phyloP scores from a whole-genome alignment of 1,140 invertebrate species.

The Rhopalosiphum padi region DNA sequence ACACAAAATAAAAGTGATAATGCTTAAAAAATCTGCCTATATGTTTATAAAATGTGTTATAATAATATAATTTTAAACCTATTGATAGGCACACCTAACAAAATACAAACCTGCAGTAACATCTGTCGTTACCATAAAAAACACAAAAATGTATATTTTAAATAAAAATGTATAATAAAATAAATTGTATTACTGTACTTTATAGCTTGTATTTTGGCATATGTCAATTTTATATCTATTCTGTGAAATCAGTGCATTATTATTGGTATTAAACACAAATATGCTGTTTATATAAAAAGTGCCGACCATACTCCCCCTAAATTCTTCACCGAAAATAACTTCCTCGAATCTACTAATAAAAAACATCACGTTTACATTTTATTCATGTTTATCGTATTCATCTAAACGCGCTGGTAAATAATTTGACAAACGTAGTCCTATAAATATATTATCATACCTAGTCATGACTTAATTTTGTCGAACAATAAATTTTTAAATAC shows the following conservation, averaged over 20 bases:
- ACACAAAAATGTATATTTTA: not conserved
- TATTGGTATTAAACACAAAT: not conserved
- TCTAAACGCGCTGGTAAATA: not conserved
- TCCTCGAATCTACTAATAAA: not conserved
- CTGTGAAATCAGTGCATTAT: not conserved
- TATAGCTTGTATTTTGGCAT: not conserved
- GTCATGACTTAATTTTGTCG: constrained; percentile 25
- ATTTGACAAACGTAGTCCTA: not conserved
- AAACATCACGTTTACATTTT: constrained; percentile 7
- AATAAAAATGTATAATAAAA: not conserved
- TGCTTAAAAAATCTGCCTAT: not conserved
- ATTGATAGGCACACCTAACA: not conserved
- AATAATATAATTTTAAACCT: not conserved
- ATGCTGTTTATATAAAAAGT: not conserved
- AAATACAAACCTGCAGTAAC: not conserved
- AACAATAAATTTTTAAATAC: not conserved
- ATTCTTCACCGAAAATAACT: not conserved
- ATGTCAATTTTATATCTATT: not conserved
- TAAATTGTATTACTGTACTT: not conserved
- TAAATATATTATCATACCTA: not conserved
- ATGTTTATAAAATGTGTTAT: not conserved
- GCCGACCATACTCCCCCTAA: not conserved
- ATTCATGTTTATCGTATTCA: not conserved
- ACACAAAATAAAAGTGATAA: not conserved
- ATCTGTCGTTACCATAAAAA: not conserved